Conservation (phyloP, 2,113 vertebrate genomes). For the Dunckerocampus dactyliophorus region DNA sequence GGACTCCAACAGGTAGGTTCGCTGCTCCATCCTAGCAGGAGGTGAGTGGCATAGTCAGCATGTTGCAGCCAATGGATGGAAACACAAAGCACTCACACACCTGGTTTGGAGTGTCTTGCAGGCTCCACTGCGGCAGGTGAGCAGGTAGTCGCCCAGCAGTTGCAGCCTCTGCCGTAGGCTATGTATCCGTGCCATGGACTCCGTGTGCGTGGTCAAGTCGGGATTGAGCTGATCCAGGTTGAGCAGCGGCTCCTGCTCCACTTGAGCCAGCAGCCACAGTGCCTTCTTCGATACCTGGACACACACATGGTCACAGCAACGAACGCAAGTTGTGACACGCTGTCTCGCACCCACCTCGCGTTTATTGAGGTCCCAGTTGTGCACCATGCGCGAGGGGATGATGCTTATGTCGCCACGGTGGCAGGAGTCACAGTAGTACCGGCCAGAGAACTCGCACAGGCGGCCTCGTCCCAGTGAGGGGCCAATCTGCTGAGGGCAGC, state of each 20-base stretch:
- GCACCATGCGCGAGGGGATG: constrained; percentile 91
- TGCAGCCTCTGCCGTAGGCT: constrained; percentile 80
- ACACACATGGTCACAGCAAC: neutral
- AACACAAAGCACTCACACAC: constrained; percentile 28
- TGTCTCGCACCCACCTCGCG: constrained; percentile 71
- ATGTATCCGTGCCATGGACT: constrained; percentile 74
- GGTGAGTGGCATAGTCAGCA: neutral
- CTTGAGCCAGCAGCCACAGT: constrained; percentile 77
- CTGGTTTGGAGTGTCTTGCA: constrained; percentile 73
- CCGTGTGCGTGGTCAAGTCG: constrained; percentile 78
- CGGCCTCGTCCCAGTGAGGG: constrained; percentile 80
- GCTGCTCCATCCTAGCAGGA: constrained; percentile 77
- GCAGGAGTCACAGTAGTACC: constrained; percentile 89
- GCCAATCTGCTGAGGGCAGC: constrained; percentile 86
- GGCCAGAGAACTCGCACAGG: constrained; percentile 86
- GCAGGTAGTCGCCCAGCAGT: constrained; percentile 87
- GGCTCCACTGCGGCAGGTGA: constrained; percentile 85
- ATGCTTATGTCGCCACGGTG: constrained; percentile 79
- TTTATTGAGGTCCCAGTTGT: constrained; percentile 90
- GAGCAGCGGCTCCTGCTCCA: constrained; percentile 83
- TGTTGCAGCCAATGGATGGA: too few relatives aligned
- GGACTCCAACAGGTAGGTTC: constrained; percentile 84
- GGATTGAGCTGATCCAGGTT: constrained; percentile 84
- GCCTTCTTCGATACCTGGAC: constrained; percentile 82
- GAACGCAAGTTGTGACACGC: too few relatives aligned